Evolutionary conservation across 2,113 vertebrate species (phyloP), one percentile per base, ranked within the genome.

Genomic region (Polypterus senegalus): DNA sequence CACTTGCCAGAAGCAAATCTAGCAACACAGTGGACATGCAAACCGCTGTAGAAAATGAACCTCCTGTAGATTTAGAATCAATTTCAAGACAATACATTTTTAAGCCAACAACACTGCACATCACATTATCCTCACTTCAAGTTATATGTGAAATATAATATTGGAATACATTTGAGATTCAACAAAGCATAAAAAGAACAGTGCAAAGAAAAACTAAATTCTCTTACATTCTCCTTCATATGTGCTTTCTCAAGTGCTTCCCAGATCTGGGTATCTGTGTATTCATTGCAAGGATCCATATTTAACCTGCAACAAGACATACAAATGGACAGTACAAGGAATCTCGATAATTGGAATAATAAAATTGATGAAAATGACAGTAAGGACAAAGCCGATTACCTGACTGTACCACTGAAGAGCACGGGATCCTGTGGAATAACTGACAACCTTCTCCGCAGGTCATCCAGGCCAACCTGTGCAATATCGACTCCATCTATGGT

Each of bases 351-450:
- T 9, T 51, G 49, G 49, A 51, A 51, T 51, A 7, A 51, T 51
- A 9, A 51, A 9, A 51, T 9, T 7, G 6, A 9, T 7, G 9
- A 7, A 7, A 51, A 7, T 51, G 9, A 2, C 27, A 27, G 27
- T 2, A 27, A 27, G 27, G 27, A 27, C 2, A 27, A 27, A 27
- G 27, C 44, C 5, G 4, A 27, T 27, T 72, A 88, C 86, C 84
- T 86, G 77, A 88, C 68, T 9, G 82, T 83, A 60, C 86, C 86
- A 9, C 86, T 82, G 67, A 88, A 88, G 59, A 87, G 84, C 58
- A 88, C 77, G 2, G 86, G 86, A 72, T 88, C 86, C 69, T 90
- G 88, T 58, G 88, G 86, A 69, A 90, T 89, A 73, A 90, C 83
- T 66, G 88, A 86, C 53, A 90, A 76, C 72, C 82, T 87, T 76